Evolutionary conservation across 2,113 vertebrate genomes (phyloP).

Genomic region (Podarcis muralis): DNA sequence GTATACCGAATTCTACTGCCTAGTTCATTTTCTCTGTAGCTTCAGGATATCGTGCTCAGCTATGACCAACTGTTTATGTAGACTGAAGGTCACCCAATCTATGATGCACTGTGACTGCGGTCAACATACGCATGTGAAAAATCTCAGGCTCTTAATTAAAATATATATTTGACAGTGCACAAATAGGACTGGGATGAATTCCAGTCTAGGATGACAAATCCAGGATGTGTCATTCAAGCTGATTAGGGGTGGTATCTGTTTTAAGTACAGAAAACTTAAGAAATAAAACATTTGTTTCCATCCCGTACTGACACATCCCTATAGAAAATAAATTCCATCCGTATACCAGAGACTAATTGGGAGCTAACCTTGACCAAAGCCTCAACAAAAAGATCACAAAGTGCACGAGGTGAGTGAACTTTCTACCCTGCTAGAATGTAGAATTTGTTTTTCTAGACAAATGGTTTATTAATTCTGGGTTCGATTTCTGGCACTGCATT

Average conservation of each 20-base stretch:
- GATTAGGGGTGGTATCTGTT: background rate
- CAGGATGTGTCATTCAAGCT: background rate
- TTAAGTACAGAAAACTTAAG: background rate
- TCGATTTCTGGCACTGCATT: constrained; percentile 6
- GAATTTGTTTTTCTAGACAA: constrained; percentile 20
- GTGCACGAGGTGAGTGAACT: background rate
- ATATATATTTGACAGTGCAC: background rate
- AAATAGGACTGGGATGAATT: background rate
- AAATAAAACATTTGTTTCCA: background rate
- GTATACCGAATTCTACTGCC: too few species aligned
- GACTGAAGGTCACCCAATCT: background rate
- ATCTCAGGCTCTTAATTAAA: background rate
- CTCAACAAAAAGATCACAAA: background rate
- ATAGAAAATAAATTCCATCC: constrained; percentile 7
- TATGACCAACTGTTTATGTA: background rate
- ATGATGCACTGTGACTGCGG: background rate
- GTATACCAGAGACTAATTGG: constrained; percentile 14
- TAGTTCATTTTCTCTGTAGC: background rate
- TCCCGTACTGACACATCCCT: background rate
- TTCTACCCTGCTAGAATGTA: constrained; percentile 1
- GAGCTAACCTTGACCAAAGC: background rate
- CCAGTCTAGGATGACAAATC: background rate
- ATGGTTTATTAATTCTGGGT: background rate
- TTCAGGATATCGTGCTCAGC: background rate
- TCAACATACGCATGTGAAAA: background rate